Percentiles rank a stretch among this genome's conserved stretches.
Evolutionary conservation across 1,140 invertebrate species (phyloP).

Genomic region (Drosophila sucinea): DNA sequence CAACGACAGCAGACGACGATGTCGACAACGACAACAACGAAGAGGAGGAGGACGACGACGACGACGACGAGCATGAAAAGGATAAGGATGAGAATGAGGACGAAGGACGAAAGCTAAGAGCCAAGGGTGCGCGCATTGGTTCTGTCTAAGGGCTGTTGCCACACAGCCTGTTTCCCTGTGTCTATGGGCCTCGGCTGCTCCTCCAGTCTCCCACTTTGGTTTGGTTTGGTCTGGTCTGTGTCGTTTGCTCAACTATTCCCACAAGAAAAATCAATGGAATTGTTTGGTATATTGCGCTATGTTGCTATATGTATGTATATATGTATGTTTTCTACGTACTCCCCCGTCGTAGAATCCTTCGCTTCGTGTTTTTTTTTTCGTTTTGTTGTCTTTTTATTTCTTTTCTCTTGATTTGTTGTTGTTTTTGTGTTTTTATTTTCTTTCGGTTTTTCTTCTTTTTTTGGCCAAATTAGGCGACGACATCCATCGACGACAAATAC

Average conservation of each 20-base stretch:
- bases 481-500: conserved; percentile 54
- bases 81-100: conserved; percentile 7
- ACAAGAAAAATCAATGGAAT: conserved; percentile 81
- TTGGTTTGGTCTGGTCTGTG: conserved; percentile 17
- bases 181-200: conserved; percentile 54
- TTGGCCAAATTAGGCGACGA: conserved; percentile 67
- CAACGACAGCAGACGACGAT: conserved; percentile 57
- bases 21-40: conserved; percentile 16
- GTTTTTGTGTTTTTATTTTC: not conserved
- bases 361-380: conserved; percentile 20
- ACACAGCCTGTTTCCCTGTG: conserved; percentile 31
- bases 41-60: not conserved
- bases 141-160: conserved; percentile 38
- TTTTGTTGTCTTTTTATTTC: conserved; percentile 22
- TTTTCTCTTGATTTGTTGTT: conserved; percentile 24
- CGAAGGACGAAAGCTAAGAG: conserved; percentile 1
- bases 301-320: conserved; percentile 11
- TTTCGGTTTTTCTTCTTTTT: conserved; percentile 24
- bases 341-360: conserved; percentile 10
- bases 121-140: conserved; percentile 25
- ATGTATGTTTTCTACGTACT: conserved; percentile 3
- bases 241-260: conserved; percentile 61
- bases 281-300: conserved; percentile 73
- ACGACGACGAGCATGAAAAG: conserved; percentile 13
- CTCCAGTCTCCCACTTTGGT: conserved; percentile 11